phyloP scores from a whole-genome alignment of 2,113 vertebrate species.

The Sitta europaea region DNA sequence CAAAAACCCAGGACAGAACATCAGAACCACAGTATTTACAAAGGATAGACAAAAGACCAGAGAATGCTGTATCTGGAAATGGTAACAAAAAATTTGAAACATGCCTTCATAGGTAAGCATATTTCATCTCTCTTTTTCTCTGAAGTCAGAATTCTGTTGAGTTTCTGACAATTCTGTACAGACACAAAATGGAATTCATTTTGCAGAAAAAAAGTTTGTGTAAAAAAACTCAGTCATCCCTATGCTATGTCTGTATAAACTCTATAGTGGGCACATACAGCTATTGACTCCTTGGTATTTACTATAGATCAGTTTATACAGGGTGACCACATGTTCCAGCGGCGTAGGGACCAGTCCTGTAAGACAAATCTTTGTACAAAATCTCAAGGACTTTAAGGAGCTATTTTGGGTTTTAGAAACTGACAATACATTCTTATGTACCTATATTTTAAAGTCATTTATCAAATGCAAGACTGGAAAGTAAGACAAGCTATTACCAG shows the following conservation, averaged over 20 bases:
- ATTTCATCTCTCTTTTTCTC: background rate
- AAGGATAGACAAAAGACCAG: background rate
- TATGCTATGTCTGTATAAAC: background rate
- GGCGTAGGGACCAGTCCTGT: background rate
- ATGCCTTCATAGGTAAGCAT: background rate
- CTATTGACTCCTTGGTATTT: background rate
- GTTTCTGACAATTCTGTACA: background rate
- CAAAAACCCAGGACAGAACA: background rate
- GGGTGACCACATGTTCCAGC: background rate
- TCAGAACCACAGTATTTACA: background rate
- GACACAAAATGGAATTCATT: background rate
- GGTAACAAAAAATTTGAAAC: background rate
- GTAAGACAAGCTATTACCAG: background rate
- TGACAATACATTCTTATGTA: background rate
- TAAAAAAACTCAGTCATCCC: background rate
- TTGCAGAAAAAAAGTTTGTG: background rate
- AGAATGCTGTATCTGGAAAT: background rate
- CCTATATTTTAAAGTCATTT: background rate
- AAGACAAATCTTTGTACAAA: background rate
- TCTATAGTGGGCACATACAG: background rate
- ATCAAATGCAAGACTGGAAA: background rate
- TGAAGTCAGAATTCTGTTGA: background rate
- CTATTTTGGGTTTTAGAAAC: background rate
- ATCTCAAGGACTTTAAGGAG: background rate
- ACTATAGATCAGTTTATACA: accelerated